Percentiles rank a stretch among this genome's conserved stretches.
These are phyloP conservation scores for Nebria salina DNA, from an alignment of 2,888 invertebrate genomes.

Conservation along the genomic window DNA sequence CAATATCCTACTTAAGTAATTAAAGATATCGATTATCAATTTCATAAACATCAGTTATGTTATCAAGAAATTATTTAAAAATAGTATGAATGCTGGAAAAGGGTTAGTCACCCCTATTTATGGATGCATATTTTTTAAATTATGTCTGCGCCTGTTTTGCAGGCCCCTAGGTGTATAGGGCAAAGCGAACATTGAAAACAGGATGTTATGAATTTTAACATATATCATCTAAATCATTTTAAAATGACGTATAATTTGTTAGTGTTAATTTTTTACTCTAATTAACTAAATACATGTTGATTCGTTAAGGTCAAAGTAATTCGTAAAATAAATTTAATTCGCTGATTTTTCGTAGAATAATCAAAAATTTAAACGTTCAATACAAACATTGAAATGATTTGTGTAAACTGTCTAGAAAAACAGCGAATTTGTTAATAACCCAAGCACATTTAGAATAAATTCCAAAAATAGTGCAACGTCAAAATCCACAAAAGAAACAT, in stretches of 20 bases:
- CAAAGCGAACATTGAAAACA: neutral
- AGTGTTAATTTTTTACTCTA: constrained; percentile 33
- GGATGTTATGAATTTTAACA: neutral
- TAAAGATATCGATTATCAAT: neutral
- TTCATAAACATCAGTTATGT: neutral
- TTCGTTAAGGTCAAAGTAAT: constrained; percentile 35
- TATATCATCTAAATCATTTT: constrained; percentile 17
- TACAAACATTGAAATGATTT: too few species aligned
- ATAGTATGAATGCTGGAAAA: too few species aligned
- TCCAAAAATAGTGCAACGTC: neutral
- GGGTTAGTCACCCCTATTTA: too few species aligned
- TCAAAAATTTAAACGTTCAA: neutral
- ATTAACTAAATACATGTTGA: constrained; percentile 29
- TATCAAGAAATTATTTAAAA: neutral
- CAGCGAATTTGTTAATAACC: neutral
- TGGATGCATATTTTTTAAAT: too few species aligned
- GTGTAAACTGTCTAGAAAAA: neutral
- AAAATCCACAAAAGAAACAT: neutral
- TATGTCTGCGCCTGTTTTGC: too few species aligned
- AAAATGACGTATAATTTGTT: constrained; percentile 27
- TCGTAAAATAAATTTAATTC: constrained; percentile 21
- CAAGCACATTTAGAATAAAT: neutral
- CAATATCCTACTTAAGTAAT: neutral
- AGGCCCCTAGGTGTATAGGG: neutral
- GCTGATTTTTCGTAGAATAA: constrained; percentile 5